Evolutionary conservation across 2,888 invertebrate genomes (phyloP), one percentile per base, ranked within the genome.

Genomic region (Parthenolecanium corni): DNA sequence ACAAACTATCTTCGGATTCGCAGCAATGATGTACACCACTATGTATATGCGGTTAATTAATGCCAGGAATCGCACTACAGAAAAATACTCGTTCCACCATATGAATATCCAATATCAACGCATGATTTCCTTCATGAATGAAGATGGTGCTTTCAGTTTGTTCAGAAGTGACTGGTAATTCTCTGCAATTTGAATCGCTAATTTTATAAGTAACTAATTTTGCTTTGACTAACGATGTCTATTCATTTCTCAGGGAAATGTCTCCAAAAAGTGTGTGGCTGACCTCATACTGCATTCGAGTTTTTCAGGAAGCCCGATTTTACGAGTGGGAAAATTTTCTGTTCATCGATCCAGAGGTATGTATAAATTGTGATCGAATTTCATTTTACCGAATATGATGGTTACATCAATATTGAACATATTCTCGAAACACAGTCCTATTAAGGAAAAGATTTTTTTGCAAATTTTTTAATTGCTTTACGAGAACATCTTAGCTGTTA

Each of bases 271-370:
- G 90, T 38, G 90, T 92, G 0, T 92, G 94, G 93, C 74, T 95
- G 67, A 95, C 96, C 0, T 88, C 95, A 0, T 94, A 90, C 74
- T 89, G 89, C 71, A 86, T 89, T 0, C 81, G 89, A 67, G 81
- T 89, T 53, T 85, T 96, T 73, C 87, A 92, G 73, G 90, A 91
- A 71, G 94, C 93, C 0, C 88, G 88, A 40, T 93, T 93, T 74
- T 92, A 93, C 71, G 95, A 96, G 73, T 96, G 95, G 95, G 94
- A 95, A 76, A 91, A 93, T 73, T 91, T 85, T 71, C 83, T 96
- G 62, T 96, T 90, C 75, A 91, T 96, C 67, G 94, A 95, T 73
- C 88, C 91, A 0, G 78, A 81, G 47, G 86, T 91, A 67, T n/a
- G 18, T 24, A 44, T 38, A 9, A 31, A 18, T 5, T 18, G 4